Base-by-base conservation (phyloP, 1,140 invertebrate species). In the Stegodyphus dumicola region DNA sequence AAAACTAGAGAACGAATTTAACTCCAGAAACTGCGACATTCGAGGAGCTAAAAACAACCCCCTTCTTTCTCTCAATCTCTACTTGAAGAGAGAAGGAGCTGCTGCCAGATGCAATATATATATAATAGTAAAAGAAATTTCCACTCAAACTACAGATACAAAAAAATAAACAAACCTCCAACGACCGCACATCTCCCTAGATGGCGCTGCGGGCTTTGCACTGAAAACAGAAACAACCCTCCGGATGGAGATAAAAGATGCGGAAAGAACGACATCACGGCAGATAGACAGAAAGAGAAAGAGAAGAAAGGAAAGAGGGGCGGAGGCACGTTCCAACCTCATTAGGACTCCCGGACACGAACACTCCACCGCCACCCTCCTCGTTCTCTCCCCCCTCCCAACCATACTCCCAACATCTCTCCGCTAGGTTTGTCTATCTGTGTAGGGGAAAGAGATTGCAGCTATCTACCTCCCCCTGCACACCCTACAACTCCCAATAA, bases 261-360 rank as follows among this genome's bases (percentile, higher is more conserved):
- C 78, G 78, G 69, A 80, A 71, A 80, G 78, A 71, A 65, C 33
- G 33, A 33, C 33, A 33, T 33, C 33, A 33, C 33, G 66, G 77
- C 66, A 52, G 77, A 78, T 67, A 54, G 66, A 78, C 11, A 17
- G 77, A 69, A 67, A 71, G 69, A 49, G 13, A 48, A 69, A 69
- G 77, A 69, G 65, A 60, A 78, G 49, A 69, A 48, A 17, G 53
- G 33, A 78, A 54, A 33, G 53, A 49, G 69, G 64, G 66, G 78
- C 52, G 51, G 69, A 80, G 66, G 78, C 78, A 80, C 78, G 78
- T 80, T 80, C 78, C 78, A 80, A 80, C 78, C 78, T 80, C 78
- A 80, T 80, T 80, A 80, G 78, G 67, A 80, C 67, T 70, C 78
- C 78, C 69, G 78, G 78, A 80, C 78, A 80, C 78, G 78, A 80